Evolutionary conservation across 2,888 invertebrate genomes (phyloP), one percentile per base, ranked within the genome.

Genomic region (Agapostemon virescens): DNA sequence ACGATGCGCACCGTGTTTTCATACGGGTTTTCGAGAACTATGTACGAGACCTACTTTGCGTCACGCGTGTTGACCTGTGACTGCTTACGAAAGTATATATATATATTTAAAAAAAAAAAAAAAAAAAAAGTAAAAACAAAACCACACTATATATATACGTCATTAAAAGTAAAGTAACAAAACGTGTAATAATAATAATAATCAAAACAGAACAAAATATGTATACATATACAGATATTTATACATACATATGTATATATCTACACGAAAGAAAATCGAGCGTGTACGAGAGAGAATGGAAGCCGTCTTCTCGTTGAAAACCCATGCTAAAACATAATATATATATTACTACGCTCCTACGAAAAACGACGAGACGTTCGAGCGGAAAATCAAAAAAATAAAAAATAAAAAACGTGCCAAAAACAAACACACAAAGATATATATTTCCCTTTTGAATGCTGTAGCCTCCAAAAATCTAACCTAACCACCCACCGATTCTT

Each of bases 381-480:
- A 77, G 77, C 79, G 75, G 58, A 75, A 49, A 49, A 49, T 3
- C 49, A 49, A n/a, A 49, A 49, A 49, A 45, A 49, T 20, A 45
- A 9, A 1, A 20, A 79, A 70, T 15, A 75, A 71, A 55, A 80
- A 81, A 78, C 75, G 79, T 81, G 78, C 64, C 79, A 84, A 61
- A 78, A 61, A 78, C 77, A 82, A 75, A 84, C 66, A 84, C 84
- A 84, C 77, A 83, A 83, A 77, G 61, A 61, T 61, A 61, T 61
- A 61, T 33, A 82, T 58, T n/a, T 77, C 68, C 79, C 87, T 84
- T 88, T 88, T 88, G 89, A 90, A 89, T 90, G 90, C 89, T 88
- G 89, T 90, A 90, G 90, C 85, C 85, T 90, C 90, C 88, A 89
- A 88, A 85, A 87, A 86, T 89, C 85, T 88, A 88, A 89, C 89